phyloP scores from a whole-genome alignment of 2,888 invertebrate genomes.

The Napeogenes sylphis region DNA sequence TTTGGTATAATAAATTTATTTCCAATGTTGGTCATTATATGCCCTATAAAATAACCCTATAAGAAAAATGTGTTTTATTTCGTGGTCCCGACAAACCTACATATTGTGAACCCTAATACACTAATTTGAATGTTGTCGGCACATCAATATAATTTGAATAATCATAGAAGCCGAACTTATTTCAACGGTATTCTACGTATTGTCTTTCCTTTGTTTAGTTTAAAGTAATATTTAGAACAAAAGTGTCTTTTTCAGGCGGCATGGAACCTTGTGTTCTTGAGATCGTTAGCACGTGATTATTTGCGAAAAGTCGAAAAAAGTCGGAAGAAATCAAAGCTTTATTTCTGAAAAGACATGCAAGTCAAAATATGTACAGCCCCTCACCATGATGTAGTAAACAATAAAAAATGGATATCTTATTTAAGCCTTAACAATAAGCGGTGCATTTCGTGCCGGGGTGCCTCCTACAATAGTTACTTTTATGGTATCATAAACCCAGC shows the following conservation, averaged over 20 bases:
- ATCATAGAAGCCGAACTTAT: constrained; percentile 25
- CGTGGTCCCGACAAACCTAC: too few relatives aligned
- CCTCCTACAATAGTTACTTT: constrained; percentile 62
- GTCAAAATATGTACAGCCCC: constrained; percentile 76
- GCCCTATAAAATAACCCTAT: too few relatives aligned
- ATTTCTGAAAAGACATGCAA: constrained; percentile 50
- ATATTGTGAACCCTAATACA: too few relatives aligned
- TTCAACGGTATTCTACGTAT: constrained; percentile 30
- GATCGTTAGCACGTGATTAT: constrained; percentile 56
- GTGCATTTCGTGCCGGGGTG: constrained; percentile 61
- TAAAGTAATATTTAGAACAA: constrained; percentile 21
- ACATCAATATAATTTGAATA: constrained; percentile 20
- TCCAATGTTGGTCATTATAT: too few relatives aligned
- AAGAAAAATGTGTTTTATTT: too few relatives aligned
- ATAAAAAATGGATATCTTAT: constrained; percentile 74
- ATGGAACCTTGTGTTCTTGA: constrained; percentile 27
- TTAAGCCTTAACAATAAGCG: constrained; percentile 71
- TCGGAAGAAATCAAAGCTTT: constrained; percentile 57
- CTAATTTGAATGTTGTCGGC: constrained; percentile 9
- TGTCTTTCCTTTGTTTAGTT: constrained; percentile 22
- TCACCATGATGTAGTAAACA: constrained; percentile 65
- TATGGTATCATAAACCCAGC: constrained; percentile 64
- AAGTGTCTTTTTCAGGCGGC: constrained; percentile 12
- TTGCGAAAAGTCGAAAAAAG: constrained; percentile 52
- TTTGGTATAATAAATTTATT: too few relatives aligned